Conservation (phyloP, 2,113 vertebrate genomes). For the Erinaceus europaeus region DNA sequence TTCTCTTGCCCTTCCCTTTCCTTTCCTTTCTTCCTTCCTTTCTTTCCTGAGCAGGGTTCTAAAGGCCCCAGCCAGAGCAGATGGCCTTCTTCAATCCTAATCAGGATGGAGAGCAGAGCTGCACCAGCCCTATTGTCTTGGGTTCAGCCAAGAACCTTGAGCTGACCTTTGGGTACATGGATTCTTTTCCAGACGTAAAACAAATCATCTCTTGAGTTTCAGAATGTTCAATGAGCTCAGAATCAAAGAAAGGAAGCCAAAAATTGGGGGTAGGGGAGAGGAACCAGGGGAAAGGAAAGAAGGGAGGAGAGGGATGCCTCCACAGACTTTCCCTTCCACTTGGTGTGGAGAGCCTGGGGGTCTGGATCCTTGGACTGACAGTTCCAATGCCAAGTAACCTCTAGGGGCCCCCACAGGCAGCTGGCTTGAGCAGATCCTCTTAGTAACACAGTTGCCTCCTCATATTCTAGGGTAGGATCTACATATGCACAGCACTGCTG, state of each 20-base stretch:
- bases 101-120: slow-evolving; percentile 68
- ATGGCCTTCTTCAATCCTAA: slow-evolving; percentile 72
- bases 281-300: background rate
- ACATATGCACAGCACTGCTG: too few relatives aligned
- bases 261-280: too few relatives aligned
- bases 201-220: background rate
- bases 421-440: background rate
- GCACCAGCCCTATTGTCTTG: background rate
- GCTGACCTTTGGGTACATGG: background rate
- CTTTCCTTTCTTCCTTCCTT: background rate
- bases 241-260: slow-evolving; percentile 18
- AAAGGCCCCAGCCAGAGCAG: slow-evolving; percentile 43
- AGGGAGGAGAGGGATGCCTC: too few relatives aligned
- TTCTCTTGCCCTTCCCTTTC: background rate
- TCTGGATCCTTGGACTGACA: background rate
- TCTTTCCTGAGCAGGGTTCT: slow-evolving; percentile 42
- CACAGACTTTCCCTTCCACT: background rate
- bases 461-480: background rate
- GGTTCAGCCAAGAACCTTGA: slow-evolving; percentile 43
- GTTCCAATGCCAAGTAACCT: rapidly evolving
- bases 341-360: background rate
- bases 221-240: background rate
- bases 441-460: background rate
- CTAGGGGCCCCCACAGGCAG: background rate
- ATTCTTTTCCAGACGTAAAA: background rate